These are phyloP conservation scores for Alviniconcha marisindica DNA, from an alignment of 1,140 invertebrate species.

Conservation along the genomic window DNA sequence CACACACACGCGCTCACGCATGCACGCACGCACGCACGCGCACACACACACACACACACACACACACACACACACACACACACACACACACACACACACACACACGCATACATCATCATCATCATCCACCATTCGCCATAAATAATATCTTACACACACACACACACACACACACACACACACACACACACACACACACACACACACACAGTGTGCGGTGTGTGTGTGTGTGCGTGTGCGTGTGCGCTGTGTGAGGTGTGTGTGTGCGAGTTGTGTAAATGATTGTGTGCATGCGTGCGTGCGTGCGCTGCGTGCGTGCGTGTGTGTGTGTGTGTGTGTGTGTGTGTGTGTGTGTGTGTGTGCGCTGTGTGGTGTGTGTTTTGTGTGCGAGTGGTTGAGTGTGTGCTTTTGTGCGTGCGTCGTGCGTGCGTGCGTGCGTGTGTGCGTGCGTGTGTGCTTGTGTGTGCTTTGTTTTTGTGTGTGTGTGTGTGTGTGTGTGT, in stretches of 20 bases:
- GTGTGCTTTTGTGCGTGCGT: neutral
- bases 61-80: neutral
- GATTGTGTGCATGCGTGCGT: neutral
- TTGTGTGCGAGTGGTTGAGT: neutral
- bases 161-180: neutral
- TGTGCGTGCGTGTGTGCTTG: constrained; percentile 2
- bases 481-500: neutral
- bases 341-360: neutral
- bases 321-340: neutral
- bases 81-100: constrained; percentile 6
- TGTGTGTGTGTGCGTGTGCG: constrained; percentile 1
- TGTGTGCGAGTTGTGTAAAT: too few relatives aligned
- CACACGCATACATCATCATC: too few relatives aligned
- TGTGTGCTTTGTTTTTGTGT: neutral
- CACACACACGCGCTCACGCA: neutral
- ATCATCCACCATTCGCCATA: too few relatives aligned
- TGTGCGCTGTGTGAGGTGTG: too few relatives aligned
- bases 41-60: neutral
- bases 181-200: neutral
- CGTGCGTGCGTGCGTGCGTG: neutral
- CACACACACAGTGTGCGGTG: neutral
- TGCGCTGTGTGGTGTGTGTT: neutral
- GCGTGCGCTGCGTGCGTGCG: neutral
- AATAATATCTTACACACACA: neutral
- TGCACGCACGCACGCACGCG: neutral